These are phyloP conservation scores for Daboia siamensis DNA, from an alignment of 2,113 vertebrate species.

Conservation along the genomic window DNA sequence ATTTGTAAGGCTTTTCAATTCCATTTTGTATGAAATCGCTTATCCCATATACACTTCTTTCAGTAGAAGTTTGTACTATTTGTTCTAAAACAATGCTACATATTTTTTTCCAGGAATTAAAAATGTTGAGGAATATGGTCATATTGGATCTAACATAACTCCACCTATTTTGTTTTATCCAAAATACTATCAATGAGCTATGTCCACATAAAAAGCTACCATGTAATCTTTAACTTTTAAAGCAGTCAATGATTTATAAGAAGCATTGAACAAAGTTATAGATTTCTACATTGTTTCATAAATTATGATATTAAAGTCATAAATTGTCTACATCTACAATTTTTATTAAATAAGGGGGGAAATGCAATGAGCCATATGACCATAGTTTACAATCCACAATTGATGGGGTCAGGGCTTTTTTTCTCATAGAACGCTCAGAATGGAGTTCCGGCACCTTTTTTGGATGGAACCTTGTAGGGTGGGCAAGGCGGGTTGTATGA, in stretches of 20 bases:
- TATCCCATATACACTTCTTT: background rate
- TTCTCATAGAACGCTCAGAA: too few species aligned
- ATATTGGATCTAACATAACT: slow-evolving; percentile 48
- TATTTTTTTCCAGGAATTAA: slow-evolving; percentile 51
- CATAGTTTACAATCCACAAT: background rate
- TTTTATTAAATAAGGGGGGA: background rate
- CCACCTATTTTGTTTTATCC: background rate
- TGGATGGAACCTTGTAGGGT: too few species aligned
- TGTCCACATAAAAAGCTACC: background rate
- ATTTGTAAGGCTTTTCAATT: slow-evolving; percentile 55
- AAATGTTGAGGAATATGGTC: slow-evolving; percentile 47
- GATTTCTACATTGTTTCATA: background rate
- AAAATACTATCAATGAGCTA: background rate
- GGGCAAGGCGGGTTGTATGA: too few species aligned
- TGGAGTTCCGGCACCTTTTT: too few species aligned
- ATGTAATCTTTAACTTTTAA: background rate
- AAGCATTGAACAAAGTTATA: background rate
- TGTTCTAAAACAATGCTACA: slow-evolving; percentile 56
- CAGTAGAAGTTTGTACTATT: slow-evolving; percentile 32
- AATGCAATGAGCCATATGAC: background rate
- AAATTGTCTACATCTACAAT: background rate
- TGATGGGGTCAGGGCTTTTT: too few species aligned
- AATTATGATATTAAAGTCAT: background rate
- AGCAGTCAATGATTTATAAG: background rate
- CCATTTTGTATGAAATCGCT: slow-evolving; percentile 57